Evolutionary conservation across 2,888 invertebrate genomes (phyloP), one percentile per base, ranked within the genome.

Genomic region (Phanerotoma sp.): DNA sequence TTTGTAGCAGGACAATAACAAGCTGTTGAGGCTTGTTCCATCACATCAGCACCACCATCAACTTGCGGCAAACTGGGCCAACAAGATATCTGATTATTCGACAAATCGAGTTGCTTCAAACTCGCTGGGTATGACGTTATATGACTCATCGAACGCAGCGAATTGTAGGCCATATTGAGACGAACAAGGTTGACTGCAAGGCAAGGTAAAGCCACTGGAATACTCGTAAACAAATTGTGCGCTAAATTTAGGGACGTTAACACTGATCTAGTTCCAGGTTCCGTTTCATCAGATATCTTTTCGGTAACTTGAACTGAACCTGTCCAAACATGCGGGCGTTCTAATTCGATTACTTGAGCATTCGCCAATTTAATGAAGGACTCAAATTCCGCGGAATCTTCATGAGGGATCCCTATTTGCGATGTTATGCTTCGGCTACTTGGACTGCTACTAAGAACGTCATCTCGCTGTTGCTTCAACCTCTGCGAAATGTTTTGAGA

Each of bases 131-230:
- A 96, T 49, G 91, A 89, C 10, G 92, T 92, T 51, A 96, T 90
- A 48, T 76, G 73, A 44, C 75, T 75, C 75, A 77, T 77, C 1
- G 76, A 79, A 65, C 84, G 75, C 44, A 85, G 79, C 56, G 87
- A 87, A 77, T 98, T 98, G 71, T 93, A 92, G 0, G 95, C 89
- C 83, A 99, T 85, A 74, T 96, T 96, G 13, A 99, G 83, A 33
- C 93, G 81, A 0, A 91, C 88, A 22, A 99, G 82, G 65, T 86
- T 86, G 0, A 94, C 89, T 5, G 94, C 96, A 53, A 93, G 81
- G 73, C 99, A 99, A 3, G 97, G 90, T 33, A 99, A 79, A 41
- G 91, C 90, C 2, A 86, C 84, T 0, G 98, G 98, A 56, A 97
- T 87, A 64, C 87, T 86, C 28, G 87, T 86, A 75, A 98, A 93